These are phyloP conservation scores for Saturnia japonica DNA, from an alignment of 2,888 invertebrate genomes.

Conservation along the genomic window DNA sequence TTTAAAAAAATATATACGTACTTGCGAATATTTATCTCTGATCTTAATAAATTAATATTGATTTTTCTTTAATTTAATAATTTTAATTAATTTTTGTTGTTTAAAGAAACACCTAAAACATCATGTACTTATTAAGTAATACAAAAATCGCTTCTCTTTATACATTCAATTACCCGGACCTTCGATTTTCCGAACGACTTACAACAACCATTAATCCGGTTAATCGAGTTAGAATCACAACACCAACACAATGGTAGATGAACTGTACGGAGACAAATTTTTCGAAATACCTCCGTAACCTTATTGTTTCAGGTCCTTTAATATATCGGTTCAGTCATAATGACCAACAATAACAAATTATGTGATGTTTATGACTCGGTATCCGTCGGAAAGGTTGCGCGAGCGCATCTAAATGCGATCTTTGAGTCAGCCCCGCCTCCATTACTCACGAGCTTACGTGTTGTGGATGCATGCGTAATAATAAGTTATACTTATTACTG, in stretches of 20 bases:
- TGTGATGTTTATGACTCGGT: constrained; percentile 11
- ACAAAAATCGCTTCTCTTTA: too few relatives aligned
- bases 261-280: neutral
- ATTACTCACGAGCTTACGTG: constrained; percentile 26
- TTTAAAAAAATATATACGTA: too few relatives aligned
- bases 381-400: constrained; percentile 30
- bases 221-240: neutral
- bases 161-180: too few relatives aligned
- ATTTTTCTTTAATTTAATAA: too few relatives aligned
- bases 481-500: constrained; percentile 18
- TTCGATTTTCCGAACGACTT: too few relatives aligned
- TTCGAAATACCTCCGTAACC: neutral
- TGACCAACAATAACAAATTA: constrained; percentile 21
- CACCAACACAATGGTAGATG: neutral
- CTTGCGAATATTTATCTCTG: too few relatives aligned
- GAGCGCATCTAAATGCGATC: constrained; percentile 41
- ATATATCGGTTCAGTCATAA: constrained; percentile 21
- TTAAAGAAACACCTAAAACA: too few relatives aligned
- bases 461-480: constrained; percentile 21
- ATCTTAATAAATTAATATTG: too few relatives aligned
- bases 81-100: too few relatives aligned
- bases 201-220: too few relatives aligned
- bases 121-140: too few relatives aligned
- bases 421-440: constrained; percentile 36
- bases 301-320: neutral